Conservation (phyloP, 2,113 vertebrate genomes). For the Labeo rohita region DNA sequence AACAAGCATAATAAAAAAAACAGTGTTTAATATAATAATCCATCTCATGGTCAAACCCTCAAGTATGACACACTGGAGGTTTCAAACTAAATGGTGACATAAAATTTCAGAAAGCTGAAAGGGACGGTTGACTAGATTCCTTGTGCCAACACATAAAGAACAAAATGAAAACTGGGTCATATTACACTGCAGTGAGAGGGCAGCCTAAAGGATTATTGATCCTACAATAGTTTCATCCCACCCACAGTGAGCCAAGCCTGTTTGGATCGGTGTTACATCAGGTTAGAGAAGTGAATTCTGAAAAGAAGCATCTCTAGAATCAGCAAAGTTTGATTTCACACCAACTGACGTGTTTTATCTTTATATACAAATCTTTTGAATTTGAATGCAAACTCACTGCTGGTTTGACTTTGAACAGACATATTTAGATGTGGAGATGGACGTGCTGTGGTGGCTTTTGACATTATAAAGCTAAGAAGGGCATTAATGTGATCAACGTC, state of each 20-base stretch:
- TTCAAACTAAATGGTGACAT: not conserved
- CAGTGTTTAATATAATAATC: not conserved
- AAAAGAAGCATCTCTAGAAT: not conserved
- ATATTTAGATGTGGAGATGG: not conserved
- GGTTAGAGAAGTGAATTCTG: not conserved
- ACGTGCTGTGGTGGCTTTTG: not conserved
- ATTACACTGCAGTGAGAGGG: not conserved
- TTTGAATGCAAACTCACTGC: not conserved
- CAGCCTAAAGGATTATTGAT: constrained; percentile 31
- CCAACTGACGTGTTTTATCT: not conserved
- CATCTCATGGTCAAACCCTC: not conserved
- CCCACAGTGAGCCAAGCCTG: constrained; percentile 8
- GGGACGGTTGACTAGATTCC: not conserved
- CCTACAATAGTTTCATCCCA: constrained; percentile 10
- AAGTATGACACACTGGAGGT: not conserved
- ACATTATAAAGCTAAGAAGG: not conserved
- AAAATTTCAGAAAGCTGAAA: not conserved
- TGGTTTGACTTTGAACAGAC: not conserved
- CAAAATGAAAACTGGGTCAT: not conserved
- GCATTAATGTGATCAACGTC: not conserved
- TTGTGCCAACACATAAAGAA: constrained; percentile 3
- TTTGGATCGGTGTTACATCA: not conserved
- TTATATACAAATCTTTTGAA: not conserved
- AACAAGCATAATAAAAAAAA: too few relatives aligned
- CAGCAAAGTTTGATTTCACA: not conserved